phyloP scores from a whole-genome alignment of 1,140 invertebrate species.

The Zophobas atratus region DNA sequence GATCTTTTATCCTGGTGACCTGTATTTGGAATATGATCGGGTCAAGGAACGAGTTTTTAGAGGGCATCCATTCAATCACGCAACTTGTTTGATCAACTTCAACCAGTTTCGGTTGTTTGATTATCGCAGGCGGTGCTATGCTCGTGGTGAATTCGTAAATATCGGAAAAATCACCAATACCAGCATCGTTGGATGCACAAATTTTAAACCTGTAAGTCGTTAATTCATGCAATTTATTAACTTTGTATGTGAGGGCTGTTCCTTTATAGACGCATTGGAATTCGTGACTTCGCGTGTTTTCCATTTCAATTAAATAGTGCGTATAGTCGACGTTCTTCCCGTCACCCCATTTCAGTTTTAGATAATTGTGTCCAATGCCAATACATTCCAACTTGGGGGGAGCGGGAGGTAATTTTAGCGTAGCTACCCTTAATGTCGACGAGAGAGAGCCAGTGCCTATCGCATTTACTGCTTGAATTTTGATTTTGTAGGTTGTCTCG shows the following conservation, averaged over 20 bases:
- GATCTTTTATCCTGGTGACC: conserved; percentile 74
- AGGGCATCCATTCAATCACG: conserved; percentile 73
- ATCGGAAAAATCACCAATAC: conserved; percentile 83
- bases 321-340: conserved; percentile 78
- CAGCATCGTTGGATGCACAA: conserved; percentile 86
- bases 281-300: conserved; percentile 75
- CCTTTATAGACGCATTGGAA: conserved; percentile 87
- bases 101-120: conserved; percentile 77
- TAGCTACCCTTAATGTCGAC: conserved; percentile 78
- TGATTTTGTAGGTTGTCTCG: conserved; percentile 78
- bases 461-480: conserved; percentile 86
- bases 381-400: conserved; percentile 84
- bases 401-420: conserved; percentile 82
- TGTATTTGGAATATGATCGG: conserved; percentile 78
- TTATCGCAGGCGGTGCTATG: conserved; percentile 82
- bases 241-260: conserved; percentile 81
- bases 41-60: conserved; percentile 72
- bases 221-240: conserved; percentile 85
- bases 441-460: conserved; percentile 88
- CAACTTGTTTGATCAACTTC: conserved; percentile 70
- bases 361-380: conserved; percentile 81
- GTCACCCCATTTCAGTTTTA: conserved; percentile 90
- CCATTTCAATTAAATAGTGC: conserved; percentile 87
- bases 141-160: conserved; percentile 79
- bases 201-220: conserved; percentile 87